Conservation (phyloP, 1,140 invertebrate genomes). For the Mercenaria mercenaria region DNA sequence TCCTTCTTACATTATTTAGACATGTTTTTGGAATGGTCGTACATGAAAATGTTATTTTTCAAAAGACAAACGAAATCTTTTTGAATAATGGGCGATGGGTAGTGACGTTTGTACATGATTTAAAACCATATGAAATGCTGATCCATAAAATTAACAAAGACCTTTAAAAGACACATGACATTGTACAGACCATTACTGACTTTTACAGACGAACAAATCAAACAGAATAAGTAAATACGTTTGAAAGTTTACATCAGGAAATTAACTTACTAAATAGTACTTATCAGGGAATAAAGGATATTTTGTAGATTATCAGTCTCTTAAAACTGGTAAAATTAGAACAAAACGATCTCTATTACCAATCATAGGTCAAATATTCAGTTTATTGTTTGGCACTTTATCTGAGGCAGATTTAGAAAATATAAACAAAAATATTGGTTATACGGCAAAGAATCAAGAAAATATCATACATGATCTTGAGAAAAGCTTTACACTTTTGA, state of each 20-base stretch:
- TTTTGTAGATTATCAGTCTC: neutral
- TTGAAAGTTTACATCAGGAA: neutral
- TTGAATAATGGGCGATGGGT: neutral
- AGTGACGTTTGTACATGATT: constrained; percentile 29
- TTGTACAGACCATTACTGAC: neutral
- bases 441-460: constrained; percentile 35
- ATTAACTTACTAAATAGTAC: neutral
- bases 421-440: constrained; percentile 40
- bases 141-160: neutral
- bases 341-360: constrained; percentile 48
- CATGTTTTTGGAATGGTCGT: neutral
- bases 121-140: constrained; percentile 22
- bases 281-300: neutral
- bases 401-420: constrained; percentile 18
- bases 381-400: constrained; percentile 60
- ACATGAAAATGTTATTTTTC: constrained; percentile 43
- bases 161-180: neutral
- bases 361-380: constrained; percentile 31
- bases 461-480: constrained; percentile 48
- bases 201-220: neutral
- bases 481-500: constrained; percentile 33
- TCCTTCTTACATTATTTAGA: neutral
- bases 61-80: constrained; percentile 24
- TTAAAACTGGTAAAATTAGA: neutral
- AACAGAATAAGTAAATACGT: neutral